Conservation (phyloP, 1,140 invertebrate genomes). For the Pachypeltis micranthus region DNA sequence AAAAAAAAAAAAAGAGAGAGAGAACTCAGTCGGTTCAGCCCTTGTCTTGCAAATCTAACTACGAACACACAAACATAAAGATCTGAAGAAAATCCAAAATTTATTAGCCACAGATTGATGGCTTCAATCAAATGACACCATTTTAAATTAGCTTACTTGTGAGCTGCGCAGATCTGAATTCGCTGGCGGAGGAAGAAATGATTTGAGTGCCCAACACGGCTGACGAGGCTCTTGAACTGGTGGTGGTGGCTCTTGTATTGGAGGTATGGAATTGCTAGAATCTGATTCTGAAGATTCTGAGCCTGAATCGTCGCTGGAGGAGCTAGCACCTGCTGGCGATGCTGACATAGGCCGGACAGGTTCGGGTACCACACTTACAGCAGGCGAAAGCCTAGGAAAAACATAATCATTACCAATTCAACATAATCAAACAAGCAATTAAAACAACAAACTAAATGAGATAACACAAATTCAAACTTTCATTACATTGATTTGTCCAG, state of each 20-base stretch:
- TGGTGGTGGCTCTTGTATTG: conserved; percentile 12
- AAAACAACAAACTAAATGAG: no score
- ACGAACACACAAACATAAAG: background rate
- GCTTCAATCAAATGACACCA: background rate
- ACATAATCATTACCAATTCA: no score
- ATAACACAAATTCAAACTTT: no score
- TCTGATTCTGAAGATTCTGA: conserved; percentile 23
- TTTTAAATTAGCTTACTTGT: conserved; percentile 16
- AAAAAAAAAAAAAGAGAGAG: no score
- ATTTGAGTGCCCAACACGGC: conserved; percentile 26
- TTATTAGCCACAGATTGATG: no score
- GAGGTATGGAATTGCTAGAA: conserved; percentile 18
- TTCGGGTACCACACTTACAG: conserved; percentile 21
- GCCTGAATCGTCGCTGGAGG: conserved; percentile 26
- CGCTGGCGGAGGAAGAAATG: conserved; percentile 19
- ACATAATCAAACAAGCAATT: no score
- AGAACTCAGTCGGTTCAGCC: no score
- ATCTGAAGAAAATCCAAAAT: no score
- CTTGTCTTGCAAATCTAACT: no score
- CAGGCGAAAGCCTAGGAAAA: conserved; percentile 19
- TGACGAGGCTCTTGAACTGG: conserved; percentile 19
- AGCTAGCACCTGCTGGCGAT: conserved; percentile 16
- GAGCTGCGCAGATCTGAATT: conserved; percentile 11
- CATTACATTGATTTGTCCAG: background rate
- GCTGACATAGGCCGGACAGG: conserved; percentile 17